These are phyloP conservation scores for Ashinkailepas kermadecensis DNA, from an alignment of 2,888 invertebrate species.

Conservation along the genomic window DNA sequence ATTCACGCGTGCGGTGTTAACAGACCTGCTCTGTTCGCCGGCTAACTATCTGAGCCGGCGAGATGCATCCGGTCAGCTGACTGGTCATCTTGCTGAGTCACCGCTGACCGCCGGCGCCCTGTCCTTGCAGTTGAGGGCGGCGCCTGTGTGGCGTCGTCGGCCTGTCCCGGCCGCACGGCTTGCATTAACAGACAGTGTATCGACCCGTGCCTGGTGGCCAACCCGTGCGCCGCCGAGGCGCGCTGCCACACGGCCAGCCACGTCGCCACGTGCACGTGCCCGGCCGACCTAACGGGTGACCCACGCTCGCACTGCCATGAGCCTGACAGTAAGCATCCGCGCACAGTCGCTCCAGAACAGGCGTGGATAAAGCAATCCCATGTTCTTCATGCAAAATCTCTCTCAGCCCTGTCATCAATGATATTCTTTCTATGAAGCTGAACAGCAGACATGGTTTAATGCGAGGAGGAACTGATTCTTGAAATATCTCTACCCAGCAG, in stretches of 20 bases:
- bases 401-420: no score
- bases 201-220: constrained; percentile 63
- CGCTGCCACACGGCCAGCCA: constrained; percentile 37
- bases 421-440: no score
- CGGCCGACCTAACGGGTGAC: constrained; percentile 68
- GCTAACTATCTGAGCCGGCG: no score
- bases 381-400: no score
- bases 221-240: constrained; percentile 45
- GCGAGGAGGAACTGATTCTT: no score
- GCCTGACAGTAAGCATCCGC: neutral
- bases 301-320: constrained; percentile 44
- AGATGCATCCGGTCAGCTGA: no score
- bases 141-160: constrained; percentile 66
- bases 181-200: constrained; percentile 44
- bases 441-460: no score
- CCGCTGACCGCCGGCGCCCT: constrained; percentile 17
- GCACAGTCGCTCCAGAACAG: constrained; percentile 2
- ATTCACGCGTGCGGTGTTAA: no score
- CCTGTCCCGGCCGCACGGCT: constrained; percentile 64
- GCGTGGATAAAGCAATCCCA: no score
- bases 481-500: no score
- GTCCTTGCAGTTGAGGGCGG: constrained; percentile 6
- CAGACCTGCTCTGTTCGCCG: no score
- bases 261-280: constrained; percentile 57
- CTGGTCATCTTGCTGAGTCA: neutral